A percentile compares a stretch with the other conserved stretches of the same genome.
Conservation (phyloP, 2,888 invertebrate genomes). For the Meiosimyza platycephala region DNA sequence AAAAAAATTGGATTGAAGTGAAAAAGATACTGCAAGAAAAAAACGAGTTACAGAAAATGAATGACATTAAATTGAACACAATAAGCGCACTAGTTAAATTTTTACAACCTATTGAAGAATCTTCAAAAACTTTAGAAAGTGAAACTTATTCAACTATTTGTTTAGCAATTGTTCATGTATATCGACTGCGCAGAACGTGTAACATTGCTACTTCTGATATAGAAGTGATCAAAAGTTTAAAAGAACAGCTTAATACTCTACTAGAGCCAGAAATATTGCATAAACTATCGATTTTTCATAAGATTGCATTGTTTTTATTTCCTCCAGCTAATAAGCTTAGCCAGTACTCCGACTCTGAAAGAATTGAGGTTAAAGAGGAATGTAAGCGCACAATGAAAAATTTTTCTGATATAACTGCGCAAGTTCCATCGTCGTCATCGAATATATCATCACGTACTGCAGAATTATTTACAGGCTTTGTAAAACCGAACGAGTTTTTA, state of each 20-base stretch:
- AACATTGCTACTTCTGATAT: constrained; percentile 18
- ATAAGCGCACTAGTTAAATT: constrained; percentile 34
- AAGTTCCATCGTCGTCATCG: constrained; percentile 22
- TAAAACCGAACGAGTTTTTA: constrained; percentile 22
- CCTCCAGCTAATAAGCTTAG: constrained; percentile 42
- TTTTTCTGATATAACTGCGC: constrained; percentile 26
- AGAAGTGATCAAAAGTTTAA: constrained; percentile 34
- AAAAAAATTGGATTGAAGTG: constrained; percentile 37
- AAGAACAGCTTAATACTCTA: constrained; percentile 27
- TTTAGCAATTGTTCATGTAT: constrained; percentile 36
- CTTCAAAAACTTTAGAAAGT: constrained; percentile 34
- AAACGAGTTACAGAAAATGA: constrained; percentile 31
- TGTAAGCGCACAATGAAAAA: constrained; percentile 40
- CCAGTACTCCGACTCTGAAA: constrained; percentile 38
- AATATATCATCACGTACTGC: constrained; percentile 8
- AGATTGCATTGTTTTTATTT: constrained; percentile 44
- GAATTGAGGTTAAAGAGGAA: constrained; percentile 33
- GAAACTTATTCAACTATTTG: constrained; percentile 38
- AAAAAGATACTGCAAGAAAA: constrained; percentile 28
- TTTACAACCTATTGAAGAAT: constrained; percentile 37
- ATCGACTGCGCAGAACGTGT: constrained; percentile 36
- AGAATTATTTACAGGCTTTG: constrained; percentile 39
- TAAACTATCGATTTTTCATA: constrained; percentile 40
- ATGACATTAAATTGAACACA: constrained; percentile 33
- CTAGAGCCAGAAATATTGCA: constrained; percentile 32